These are phyloP conservation scores for Acomys russatus DNA, from an alignment of 2,797 vertebrate genomes.

Conservation along the genomic window DNA sequence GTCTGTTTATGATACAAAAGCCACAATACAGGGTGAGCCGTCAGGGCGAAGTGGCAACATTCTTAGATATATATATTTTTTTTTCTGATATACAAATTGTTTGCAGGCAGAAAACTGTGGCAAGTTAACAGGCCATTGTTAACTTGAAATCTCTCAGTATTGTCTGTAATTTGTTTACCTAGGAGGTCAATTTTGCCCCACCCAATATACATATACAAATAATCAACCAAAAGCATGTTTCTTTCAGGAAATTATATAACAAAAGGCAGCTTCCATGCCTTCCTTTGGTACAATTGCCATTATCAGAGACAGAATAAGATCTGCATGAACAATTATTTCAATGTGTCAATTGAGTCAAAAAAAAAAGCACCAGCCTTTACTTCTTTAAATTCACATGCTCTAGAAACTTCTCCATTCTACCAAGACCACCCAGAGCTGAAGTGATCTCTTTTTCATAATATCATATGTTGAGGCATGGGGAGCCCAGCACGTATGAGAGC, in stretches of 20 bases:
- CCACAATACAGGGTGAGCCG: neutral
- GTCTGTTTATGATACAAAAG: neutral
- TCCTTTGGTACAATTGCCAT: neutral
- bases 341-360: neutral
- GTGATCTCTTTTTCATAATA: neutral
- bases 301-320: constrained; percentile 41
- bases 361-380: neutral
- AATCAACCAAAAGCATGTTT: constrained; percentile 2
- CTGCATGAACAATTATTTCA: neutral
- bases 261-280: neutral
- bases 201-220: constrained; percentile 3
- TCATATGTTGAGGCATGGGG: neutral
- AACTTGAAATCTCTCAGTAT: constrained; percentile 1
- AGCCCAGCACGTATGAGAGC: neutral
- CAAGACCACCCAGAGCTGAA: constrained; percentile 4
- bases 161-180: neutral
- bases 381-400: neutral
- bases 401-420: neutral
- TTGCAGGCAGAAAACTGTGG: neutral
- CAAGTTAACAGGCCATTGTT: neutral
- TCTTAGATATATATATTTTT: neutral
- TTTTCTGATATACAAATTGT: neutral
- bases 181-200: neutral
- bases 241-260: neutral
- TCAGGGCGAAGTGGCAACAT: neutral